Conservation (phyloP, 2,113 vertebrate genomes). For the Leptobrachium ailaonicum region DNA sequence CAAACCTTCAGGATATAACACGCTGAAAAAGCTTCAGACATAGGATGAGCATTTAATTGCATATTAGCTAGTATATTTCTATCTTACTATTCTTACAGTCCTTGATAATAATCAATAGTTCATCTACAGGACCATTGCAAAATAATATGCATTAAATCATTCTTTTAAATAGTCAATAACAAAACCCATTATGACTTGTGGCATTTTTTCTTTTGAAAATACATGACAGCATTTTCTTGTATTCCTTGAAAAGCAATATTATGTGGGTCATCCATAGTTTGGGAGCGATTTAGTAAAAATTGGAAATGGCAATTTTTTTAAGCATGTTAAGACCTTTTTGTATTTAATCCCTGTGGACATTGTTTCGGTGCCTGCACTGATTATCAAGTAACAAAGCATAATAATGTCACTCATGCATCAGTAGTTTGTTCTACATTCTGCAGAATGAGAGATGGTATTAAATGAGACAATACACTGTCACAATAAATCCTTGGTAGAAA, state of each 20-base stretch:
- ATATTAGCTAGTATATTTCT: not conserved
- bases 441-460: not conserved
- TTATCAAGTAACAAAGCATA: constrained; percentile 28
- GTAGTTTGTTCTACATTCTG: constrained; percentile 7
- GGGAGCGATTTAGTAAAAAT: not conserved
- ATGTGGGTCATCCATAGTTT: not conserved
- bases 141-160: no score
- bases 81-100: not conserved
- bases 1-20: constrained; percentile 17
- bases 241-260: not conserved
- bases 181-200: not conserved
- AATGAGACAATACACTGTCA: not conserved
- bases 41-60: not conserved
- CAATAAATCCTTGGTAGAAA: not conserved
- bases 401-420: constrained; percentile 29
- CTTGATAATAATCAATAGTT: not conserved
- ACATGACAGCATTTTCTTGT: no score
- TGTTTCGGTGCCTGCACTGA: constrained; percentile 3
- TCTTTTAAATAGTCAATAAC: not conserved
- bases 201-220: no score
- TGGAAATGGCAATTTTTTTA: not conserved
- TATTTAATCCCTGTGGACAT: constrained; percentile 5
- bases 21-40: constrained; percentile 20
- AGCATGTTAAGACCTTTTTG: constrained; percentile 5
- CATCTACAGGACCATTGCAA: no score